These are phyloP conservation scores for Drosophila paulistorum DNA, from an alignment of 1,140 invertebrate genomes.

Conservation along the genomic window DNA sequence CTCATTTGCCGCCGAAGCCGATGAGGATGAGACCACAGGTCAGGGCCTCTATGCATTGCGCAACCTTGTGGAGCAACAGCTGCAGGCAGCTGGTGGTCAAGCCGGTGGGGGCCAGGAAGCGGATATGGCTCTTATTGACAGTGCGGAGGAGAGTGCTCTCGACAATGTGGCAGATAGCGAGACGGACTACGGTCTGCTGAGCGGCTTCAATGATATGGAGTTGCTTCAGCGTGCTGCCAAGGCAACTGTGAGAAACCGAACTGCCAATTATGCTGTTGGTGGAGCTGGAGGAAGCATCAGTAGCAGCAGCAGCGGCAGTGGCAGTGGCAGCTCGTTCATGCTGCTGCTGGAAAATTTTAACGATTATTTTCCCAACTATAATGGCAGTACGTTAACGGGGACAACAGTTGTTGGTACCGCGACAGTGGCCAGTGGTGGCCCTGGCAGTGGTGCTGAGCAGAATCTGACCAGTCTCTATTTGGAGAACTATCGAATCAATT, in stretches of 20 bases:
- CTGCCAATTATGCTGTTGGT: slow-evolving; percentile 30
- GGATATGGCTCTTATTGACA: slow-evolving; percentile 75
- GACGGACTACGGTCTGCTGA: slow-evolving; percentile 65
- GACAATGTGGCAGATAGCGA: slow-evolving; percentile 65
- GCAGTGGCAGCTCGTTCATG: slow-evolving; percentile 84
- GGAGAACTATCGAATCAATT: slow-evolving; percentile 63
- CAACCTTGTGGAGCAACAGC: slow-evolving; percentile 67
- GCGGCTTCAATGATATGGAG: slow-evolving; percentile 61
- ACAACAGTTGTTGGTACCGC: slow-evolving; percentile 44
- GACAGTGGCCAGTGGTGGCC: slow-evolving; percentile 23
- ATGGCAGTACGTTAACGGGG: slow-evolving; percentile 72
- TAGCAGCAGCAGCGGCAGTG: slow-evolving; percentile 1
- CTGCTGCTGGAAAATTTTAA: slow-evolving; percentile 86
- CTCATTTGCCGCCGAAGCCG: background rate
- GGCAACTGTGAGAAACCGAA: slow-evolving; percentile 43
- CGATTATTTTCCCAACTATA: slow-evolving; percentile 85
- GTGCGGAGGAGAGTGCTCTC: slow-evolving; percentile 72
- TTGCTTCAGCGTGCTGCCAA: slow-evolving; percentile 48
- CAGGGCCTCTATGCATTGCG: slow-evolving; percentile 53
- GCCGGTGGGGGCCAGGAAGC: slow-evolving; percentile 25
- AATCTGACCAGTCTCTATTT: slow-evolving; percentile 69
- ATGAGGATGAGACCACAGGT: background rate
- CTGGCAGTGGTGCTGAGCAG: slow-evolving; percentile 40
- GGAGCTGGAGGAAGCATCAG: background rate
- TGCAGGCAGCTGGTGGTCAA: slow-evolving; percentile 30